These are phyloP conservation scores for Caenorhabditis sinica DNA, from an alignment of 2,888 invertebrate species.

Conservation along the genomic window DNA sequence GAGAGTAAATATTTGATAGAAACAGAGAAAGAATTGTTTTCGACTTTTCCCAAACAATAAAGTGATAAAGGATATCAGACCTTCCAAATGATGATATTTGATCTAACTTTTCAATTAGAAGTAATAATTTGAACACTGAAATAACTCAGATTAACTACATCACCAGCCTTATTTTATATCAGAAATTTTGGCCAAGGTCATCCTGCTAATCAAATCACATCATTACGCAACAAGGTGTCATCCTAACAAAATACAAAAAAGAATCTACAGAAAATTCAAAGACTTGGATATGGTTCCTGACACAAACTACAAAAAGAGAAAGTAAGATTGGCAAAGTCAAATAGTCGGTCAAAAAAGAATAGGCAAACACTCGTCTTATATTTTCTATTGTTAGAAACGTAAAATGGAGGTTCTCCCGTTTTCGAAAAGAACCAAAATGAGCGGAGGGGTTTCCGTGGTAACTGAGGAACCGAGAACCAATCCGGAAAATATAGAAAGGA, in stretches of 20 bases:
- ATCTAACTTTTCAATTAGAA: too few species aligned
- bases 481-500: not conserved
- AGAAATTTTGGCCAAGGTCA: constrained; percentile 18
- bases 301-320: constrained; percentile 39
- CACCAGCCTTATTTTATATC: not conserved
- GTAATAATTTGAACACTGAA: not conserved
- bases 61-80: too few species aligned
- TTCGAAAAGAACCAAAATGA: not conserved
- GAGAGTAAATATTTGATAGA: not conserved
- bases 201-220: constrained; percentile 30
- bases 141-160: not conserved
- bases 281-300: not conserved
- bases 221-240: constrained; percentile 43
- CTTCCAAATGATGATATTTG: too few species aligned
- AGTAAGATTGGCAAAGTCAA: constrained; percentile 42
- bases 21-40: not conserved
- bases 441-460: constrained; percentile 15
- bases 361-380: constrained; percentile 32
- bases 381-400: constrained; percentile 38
- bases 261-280: not conserved
- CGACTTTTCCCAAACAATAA: too few species aligned
- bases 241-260: constrained; percentile 14
- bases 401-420: not conserved
- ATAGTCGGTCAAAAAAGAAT: constrained; percentile 42
- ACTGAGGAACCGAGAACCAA: constrained; percentile 2